Evolutionary conservation across 2,888 invertebrate species (phyloP), one percentile per base, ranked within the genome.

Genomic region (Heliconius hortense): DNA sequence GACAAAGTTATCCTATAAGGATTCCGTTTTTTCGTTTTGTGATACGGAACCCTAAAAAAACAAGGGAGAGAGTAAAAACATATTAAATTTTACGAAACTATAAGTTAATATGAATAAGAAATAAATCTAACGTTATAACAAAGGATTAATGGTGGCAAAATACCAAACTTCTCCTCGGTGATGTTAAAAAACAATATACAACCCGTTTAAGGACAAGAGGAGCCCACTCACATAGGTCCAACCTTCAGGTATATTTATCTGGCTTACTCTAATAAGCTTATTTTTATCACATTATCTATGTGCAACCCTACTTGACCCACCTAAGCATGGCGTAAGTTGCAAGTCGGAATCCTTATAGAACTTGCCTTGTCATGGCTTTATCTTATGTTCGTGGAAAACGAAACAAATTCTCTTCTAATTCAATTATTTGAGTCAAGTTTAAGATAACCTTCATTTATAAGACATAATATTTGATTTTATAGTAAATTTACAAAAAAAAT

Each of bases 241-340:
- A 76, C 80, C 80, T 80, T 80, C 80, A 64, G 66, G 75, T 75
- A 77, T 76, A 76, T 79, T 79, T 80, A 76, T 80, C 79, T 78
- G 77, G 80, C 79, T 80, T 80, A 80, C 62, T 72, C 76, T 80
- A 80, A 80, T 79, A 71, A 76, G 78, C 80, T 80, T 80, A 79
- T 77, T 77, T 79, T 77, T 80, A 80, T 80, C 78, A 80, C 79
- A 80, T 80, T 80, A 80, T 53, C 74, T 70, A 76, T 72, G 72
- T 64, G 74, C 79, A 79, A 79, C 80, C 79, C 74, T 79, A 77
- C 71, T 76, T 74, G 64, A 73, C 75, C 71, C 69, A 60, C 73
- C 70, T 68, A 59, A 74, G 72, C 71, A 64, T 73, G 72, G 48
- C 15, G 71, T 68, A 72, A 71, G 60, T 75, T 67, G 66, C 69